Base-by-base conservation (phyloP, 1,140 invertebrate genomes). In the Dinothrombium tinctorium region DNA sequence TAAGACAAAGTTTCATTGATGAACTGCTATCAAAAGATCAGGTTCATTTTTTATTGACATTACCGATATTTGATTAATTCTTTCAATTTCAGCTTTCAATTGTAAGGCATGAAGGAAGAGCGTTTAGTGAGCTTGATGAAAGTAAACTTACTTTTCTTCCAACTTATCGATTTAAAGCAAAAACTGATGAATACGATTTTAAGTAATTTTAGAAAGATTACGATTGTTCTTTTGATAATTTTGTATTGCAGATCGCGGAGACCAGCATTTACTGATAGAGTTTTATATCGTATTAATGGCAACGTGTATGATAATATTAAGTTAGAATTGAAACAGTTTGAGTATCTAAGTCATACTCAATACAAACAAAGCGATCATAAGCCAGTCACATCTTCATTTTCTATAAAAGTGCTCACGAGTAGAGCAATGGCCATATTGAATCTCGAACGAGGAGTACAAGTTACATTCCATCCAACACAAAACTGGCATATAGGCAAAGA, bases 211-310 rank as follows among this genome's bases (percentile, higher is more conserved):
- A 6, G 29, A 32, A 32, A 32, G 4, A 32, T 12, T 14, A 14
- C 17, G 12, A 14, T 32, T 32, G 17, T 14, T 32, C 17, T 32
- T 4, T 4, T 4, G 5, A 7, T 32, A 7, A 6, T 49, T 41
- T 47, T 51, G 47, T 29, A 49, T 59, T 61, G 11, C 54, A 82
- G 77, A 54, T 66, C 78, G 35, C 63, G 79, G 6, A 52, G 54
- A 53, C 80, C 80, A 14, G 74, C 77, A 0, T 87, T 79, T 78
- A 81, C 77, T 3, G 81, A 89, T 60, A 61, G 81, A 48, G 75
- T 89, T 53, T 58, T 87, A 19, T 80, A 77, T 59, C 74, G 72
- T 59, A 74, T 74, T 9, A 73, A n/a, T n/a, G n/a, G n/a, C n/a
- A n/a, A n/a, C n/a, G 74, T 73, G 42, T 77, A 79, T 52, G 71